phyloP scores from a whole-genome alignment of 2,797 vertebrate genomes.

The Melopsittacus undulatus region DNA sequence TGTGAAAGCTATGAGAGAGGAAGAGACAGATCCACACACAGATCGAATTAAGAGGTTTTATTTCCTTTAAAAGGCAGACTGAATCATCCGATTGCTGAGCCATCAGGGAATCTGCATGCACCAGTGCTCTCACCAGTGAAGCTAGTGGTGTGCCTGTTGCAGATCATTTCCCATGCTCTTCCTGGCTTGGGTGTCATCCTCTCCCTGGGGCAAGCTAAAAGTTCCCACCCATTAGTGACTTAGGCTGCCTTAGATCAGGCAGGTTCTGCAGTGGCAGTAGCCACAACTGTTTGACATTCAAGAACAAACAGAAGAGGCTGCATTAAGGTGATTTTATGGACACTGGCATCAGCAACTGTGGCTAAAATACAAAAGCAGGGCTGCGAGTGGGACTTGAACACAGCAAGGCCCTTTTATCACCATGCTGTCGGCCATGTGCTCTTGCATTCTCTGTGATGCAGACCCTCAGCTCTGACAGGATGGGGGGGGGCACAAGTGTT shows the following conservation, averaged over 20 bases:
- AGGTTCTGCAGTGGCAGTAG: accelerated
- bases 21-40: neutral
- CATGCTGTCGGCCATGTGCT: accelerated
- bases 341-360: neutral
- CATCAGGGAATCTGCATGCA: neutral
- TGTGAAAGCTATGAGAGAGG: neutral
- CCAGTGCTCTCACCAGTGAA: accelerated
- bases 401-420: neutral
- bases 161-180: neutral
- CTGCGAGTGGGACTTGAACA: neutral
- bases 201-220: neutral
- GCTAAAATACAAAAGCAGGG: neutral
- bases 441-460: neutral
- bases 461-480: neutral
- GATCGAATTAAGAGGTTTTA: neutral
- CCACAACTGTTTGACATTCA: accelerated
- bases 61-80: neutral
- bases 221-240: neutral
- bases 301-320: neutral
- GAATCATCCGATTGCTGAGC: neutral
- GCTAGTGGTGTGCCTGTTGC: accelerated
- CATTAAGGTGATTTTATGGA: neutral
- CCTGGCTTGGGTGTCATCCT: neutral
- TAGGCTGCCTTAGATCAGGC: neutral
- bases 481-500: neutral